These are phyloP conservation scores for Cryptus armator DNA, from an alignment of 2,888 invertebrate species.

Conservation along the genomic window DNA sequence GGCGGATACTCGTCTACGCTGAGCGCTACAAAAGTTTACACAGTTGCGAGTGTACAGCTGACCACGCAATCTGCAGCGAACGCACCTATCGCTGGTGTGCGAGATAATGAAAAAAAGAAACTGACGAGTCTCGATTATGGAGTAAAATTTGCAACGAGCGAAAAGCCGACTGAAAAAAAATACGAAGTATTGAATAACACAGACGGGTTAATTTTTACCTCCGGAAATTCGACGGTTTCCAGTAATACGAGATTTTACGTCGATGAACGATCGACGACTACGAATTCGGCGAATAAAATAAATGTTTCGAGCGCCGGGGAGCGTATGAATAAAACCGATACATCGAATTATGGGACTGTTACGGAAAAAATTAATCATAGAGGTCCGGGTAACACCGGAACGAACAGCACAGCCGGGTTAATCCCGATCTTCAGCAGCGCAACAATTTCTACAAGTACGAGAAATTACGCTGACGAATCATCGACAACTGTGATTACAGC, in stretches of 20 bases:
- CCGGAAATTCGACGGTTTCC: not conserved
- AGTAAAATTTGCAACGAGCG: slow-evolving; percentile 5
- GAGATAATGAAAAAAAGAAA: not conserved
- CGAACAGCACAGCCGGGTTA: not conserved
- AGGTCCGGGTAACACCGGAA: not conserved
- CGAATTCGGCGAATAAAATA: not conserved
- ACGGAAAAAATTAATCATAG: not conserved
- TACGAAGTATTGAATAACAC: not conserved
- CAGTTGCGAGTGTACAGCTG: not conserved
- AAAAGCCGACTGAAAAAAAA: not conserved
- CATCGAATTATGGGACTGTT: not conserved
- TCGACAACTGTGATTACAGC: not conserved
- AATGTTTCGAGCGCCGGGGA: not conserved
- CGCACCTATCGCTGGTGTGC: not conserved
- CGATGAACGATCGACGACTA: not conserved
- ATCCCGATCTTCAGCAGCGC: not conserved
- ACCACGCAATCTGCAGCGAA: not conserved
- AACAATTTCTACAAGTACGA: not conserved
- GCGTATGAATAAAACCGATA: not conserved
- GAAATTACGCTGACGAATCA: not conserved
- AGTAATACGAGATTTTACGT: not conserved
- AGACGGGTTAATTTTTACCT: too few species aligned
- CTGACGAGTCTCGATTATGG: not conserved
- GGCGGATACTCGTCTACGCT: not conserved
- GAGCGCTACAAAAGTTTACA: not conserved